Evolutionary conservation across 2,888 invertebrate species (phyloP), one percentile per base, ranked within the genome.

Genomic region (Carcina quercana): DNA sequence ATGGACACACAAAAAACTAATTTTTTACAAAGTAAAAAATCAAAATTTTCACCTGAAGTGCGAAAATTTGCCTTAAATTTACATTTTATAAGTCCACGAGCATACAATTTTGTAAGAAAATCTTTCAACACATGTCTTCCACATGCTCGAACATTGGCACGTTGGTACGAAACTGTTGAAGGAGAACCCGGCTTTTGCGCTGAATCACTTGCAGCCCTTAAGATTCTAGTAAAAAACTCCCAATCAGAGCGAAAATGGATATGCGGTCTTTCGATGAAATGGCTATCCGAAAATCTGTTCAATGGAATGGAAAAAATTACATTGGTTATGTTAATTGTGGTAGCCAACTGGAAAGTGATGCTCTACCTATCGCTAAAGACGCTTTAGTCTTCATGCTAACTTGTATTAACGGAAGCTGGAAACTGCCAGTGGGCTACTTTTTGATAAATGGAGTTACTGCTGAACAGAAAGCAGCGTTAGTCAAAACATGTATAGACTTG

Each of bases 71-170:
- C 38, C 7, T 27, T 38, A n/a, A 30, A 15, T 25, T 13, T 40
- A 1, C 35, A 45, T 27, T 46, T 38, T 15, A 37, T 38, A 5
- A 39, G 39, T 26, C 43, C 46, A 6, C 29, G 31, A 5, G 43
- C 42, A 3, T 46, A 46, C 15, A 32, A 34, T 38, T 44, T 30
- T 30, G 41, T 44, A 3, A 30, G 47, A 14, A 20, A 42, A 28
- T 10, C 21, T 10, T 47, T 47, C 21, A 33, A 41, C n/a, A 42
- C 42, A 7, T 42, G 42, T 31, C 28, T 44, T 3, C 43, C 43
- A 7, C 42, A 43, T 20, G 14, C 42, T 10, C 36, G 34, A 10
- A 47, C 43, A 17, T 19, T 47, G 4, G 28, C 36, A 8, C 30
- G 37, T 7, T 43, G 46, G 46, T 28, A 28, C 8, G 3, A 28